These are phyloP conservation scores for Pelecanus crispus DNA, from an alignment of 2,113 vertebrate genomes.

Conservation along the genomic window DNA sequence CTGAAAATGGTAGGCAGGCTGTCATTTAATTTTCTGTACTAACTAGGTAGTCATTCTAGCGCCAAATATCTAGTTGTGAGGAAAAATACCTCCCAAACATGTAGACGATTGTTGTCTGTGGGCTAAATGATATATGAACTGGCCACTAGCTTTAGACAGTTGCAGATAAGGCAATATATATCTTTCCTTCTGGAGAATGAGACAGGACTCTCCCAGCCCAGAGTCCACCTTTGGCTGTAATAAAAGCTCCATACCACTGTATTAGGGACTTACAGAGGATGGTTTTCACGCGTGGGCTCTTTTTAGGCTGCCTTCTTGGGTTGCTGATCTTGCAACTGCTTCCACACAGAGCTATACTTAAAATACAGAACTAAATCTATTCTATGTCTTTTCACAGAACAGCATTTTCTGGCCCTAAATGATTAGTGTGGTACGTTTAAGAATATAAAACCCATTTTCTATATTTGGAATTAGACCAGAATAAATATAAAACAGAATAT, in stretches of 20 bases:
- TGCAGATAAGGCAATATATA: neutral
- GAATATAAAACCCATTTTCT: neutral
- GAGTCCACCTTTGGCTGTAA: neutral
- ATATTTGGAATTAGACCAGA: neutral
- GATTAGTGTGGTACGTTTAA: neutral
- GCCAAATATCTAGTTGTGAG: neutral
- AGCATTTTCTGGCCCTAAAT: neutral
- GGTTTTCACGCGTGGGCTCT: neutral
- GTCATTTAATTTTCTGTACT: neutral
- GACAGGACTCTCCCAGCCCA: neutral
- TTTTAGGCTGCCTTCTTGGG: neutral
- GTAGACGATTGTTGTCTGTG: neutral
- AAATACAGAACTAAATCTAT: neutral
- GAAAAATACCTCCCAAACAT: neutral
- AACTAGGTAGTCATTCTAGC: neutral
- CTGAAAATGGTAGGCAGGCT: neutral
- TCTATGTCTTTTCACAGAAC: neutral
- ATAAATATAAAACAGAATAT: slow-evolving; percentile 16
- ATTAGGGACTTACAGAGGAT: neutral
- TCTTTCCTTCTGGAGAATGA: neutral
- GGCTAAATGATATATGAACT: neutral
- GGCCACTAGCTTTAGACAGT: neutral
- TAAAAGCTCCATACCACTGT: neutral
- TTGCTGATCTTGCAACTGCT: neutral
- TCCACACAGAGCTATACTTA: neutral